These are phyloP conservation scores for Lithobates sylvaticus DNA, from an alignment of 2,797 vertebrate species.

Conservation along the genomic window DNA sequence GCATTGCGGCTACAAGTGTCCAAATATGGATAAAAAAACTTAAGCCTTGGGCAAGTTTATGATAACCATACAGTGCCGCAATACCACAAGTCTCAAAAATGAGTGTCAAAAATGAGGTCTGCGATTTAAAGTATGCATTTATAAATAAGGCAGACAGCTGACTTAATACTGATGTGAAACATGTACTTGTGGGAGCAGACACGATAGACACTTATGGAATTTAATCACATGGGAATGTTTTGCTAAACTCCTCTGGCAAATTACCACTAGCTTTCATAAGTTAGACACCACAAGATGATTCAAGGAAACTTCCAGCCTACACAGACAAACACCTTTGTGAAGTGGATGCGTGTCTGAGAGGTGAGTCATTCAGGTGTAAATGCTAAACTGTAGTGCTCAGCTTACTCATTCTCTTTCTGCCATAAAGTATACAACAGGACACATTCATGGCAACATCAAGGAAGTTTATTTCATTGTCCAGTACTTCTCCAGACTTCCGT, in stretches of 20 bases:
- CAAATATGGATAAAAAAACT: background rate
- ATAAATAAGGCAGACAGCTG: conserved; percentile 40
- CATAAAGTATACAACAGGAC: conserved; percentile 27
- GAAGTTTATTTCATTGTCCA: conserved; percentile 5
- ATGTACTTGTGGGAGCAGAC: conserved; percentile 67
- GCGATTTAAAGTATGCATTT: conserved; percentile 40
- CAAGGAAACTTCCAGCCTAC: conserved; percentile 62
- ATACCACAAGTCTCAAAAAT: background rate
- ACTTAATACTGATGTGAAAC: conserved; percentile 46
- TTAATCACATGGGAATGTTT: conserved; percentile 64
- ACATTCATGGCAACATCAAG: background rate
- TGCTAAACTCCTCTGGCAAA: conserved; percentile 56
- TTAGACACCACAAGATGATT: conserved; percentile 63
- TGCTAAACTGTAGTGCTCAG: conserved; percentile 21
- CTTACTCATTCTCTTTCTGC: conserved; percentile 36
- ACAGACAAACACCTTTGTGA: conserved; percentile 62
- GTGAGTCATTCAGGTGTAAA: conserved; percentile 62
- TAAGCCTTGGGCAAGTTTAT: background rate
- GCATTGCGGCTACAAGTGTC: background rate
- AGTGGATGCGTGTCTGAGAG: conserved; percentile 30
- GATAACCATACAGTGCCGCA: background rate
- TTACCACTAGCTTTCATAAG: conserved; percentile 63
- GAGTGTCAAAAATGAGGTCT: conserved; percentile 26
- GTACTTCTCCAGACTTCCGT: conserved; percentile 22
- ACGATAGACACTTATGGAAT: conserved; percentile 53